Percentiles rank a stretch among this genome's conserved stretches.
phyloP scores from a whole-genome alignment of 2,113 vertebrate species.

The Rhinoderma darwinii region DNA sequence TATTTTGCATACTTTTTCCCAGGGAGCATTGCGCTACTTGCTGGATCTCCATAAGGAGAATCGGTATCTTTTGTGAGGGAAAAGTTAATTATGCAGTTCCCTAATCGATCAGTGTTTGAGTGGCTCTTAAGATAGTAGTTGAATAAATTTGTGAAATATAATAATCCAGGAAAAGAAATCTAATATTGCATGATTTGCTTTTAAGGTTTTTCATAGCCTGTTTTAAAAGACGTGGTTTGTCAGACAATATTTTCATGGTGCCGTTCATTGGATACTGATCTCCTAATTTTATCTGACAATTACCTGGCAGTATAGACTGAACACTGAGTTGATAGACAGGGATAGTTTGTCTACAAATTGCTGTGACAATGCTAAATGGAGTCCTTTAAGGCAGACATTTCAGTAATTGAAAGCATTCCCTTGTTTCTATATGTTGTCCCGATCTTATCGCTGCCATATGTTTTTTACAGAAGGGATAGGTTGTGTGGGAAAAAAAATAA shows the following conservation, averaged over 20 bases:
- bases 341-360: not conserved
- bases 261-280: not conserved
- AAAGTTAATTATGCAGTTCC: not conserved
- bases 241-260: not conserved
- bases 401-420: not conserved
- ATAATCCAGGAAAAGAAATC: not conserved
- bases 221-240: not conserved
- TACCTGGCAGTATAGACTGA: conserved; percentile 1
- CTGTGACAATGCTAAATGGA: not conserved
- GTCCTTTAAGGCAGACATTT: not conserved
- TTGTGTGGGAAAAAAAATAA: not conserved
- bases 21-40: not conserved
- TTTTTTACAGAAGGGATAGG: not conserved
- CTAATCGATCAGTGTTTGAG: not conserved
- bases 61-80: no score
- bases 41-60: not conserved
- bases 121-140: not conserved
- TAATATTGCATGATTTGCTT: not conserved
- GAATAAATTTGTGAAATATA: not conserved
- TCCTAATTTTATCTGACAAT: not conserved
- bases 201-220: not conserved
- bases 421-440: not conserved
- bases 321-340: not conserved
- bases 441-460: not conserved
- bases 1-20: not conserved